A percentile compares a stretch with the other conserved stretches of the same genome.
These are phyloP conservation scores for Heliornis fulica DNA, from an alignment of 2,113 vertebrate species.

Conservation along the genomic window DNA sequence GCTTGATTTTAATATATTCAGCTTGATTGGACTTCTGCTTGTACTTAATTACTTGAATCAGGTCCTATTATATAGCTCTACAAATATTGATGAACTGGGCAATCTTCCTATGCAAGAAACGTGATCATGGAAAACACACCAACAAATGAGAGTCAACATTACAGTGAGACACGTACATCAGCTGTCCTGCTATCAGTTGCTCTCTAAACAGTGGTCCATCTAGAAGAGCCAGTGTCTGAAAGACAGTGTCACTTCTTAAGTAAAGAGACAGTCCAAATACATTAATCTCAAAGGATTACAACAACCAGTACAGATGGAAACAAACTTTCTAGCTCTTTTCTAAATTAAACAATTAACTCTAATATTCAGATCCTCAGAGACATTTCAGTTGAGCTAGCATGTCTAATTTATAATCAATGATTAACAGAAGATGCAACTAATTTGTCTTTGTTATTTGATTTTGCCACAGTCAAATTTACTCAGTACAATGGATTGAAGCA, in stretches of 20 bases:
- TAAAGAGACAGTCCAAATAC: slow-evolving; percentile 41
- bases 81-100: slow-evolving; percentile 8
- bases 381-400: slow-evolving; percentile 47
- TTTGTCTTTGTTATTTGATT: slow-evolving; percentile 57
- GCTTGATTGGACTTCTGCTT: neutral
- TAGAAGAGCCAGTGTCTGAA: slow-evolving; percentile 13
- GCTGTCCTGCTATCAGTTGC: slow-evolving; percentile 32
- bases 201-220: slow-evolving; percentile 10
- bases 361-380: slow-evolving; percentile 41
- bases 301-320: slow-evolving; percentile 25
- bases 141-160: slow-evolving; percentile 37
- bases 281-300: slow-evolving; percentile 23
- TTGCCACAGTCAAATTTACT: slow-evolving; percentile 50
- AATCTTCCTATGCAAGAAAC: slow-evolving; percentile 26
- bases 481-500: slow-evolving; percentile 61
- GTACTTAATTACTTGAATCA: neutral
- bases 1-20: neutral
- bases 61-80: neutral
- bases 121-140: slow-evolving; percentile 19
- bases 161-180: slow-evolving; percentile 35
- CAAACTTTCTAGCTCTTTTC: slow-evolving; percentile 26
- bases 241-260: slow-evolving; percentile 29
- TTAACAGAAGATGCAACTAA: slow-evolving; percentile 64
- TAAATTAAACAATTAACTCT: slow-evolving; percentile 66
- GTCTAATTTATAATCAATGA: slow-evolving; percentile 70